Percentiles rank a stretch among this genome's conserved stretches.
Conservation (phyloP, 2,888 invertebrate genomes). For the Allophyes oxyacanthae region DNA sequence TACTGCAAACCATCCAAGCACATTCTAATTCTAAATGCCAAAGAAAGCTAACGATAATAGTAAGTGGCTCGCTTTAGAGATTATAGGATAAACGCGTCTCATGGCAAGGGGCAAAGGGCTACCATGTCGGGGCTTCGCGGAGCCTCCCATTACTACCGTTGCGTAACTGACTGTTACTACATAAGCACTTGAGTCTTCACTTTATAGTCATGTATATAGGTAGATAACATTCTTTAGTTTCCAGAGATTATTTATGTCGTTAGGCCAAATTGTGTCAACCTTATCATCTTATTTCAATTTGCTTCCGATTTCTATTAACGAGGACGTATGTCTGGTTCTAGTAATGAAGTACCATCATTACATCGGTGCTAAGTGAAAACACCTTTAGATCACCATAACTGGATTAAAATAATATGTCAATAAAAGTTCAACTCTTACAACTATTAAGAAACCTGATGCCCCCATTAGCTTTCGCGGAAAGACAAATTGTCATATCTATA, state of each 20-base stretch:
- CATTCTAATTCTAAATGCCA: constrained; percentile 44
- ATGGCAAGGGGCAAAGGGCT: constrained; percentile 58
- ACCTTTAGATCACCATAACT: neutral
- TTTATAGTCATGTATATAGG: neutral
- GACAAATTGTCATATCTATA: neutral
- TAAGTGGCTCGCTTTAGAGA: constrained; percentile 41
- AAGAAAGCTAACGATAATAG: constrained; percentile 48
- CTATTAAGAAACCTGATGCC: constrained; percentile 21
- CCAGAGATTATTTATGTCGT: neutral
- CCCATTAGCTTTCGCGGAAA: constrained; percentile 5
- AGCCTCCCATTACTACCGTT: constrained; percentile 41
- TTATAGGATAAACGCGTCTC: constrained; percentile 54
- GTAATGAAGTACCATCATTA: no score
- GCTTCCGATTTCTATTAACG: no score
- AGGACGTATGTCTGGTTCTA: no score
- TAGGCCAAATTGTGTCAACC: no score
- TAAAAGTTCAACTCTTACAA: constrained; percentile 8
- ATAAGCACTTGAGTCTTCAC: constrained; percentile 9
- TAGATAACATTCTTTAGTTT: constrained; percentile 10
- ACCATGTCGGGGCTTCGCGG: constrained; percentile 37
- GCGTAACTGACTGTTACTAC: constrained; percentile 39
- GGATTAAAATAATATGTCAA: constrained; percentile 2
- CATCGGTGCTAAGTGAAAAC: neutral
- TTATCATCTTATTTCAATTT: no score
- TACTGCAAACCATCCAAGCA: constrained; percentile 10